Evolutionary conservation across 2,888 invertebrate genomes (phyloP), one percentile per base, ranked within the genome.

Genomic region (Micropterix aruncella): DNA sequence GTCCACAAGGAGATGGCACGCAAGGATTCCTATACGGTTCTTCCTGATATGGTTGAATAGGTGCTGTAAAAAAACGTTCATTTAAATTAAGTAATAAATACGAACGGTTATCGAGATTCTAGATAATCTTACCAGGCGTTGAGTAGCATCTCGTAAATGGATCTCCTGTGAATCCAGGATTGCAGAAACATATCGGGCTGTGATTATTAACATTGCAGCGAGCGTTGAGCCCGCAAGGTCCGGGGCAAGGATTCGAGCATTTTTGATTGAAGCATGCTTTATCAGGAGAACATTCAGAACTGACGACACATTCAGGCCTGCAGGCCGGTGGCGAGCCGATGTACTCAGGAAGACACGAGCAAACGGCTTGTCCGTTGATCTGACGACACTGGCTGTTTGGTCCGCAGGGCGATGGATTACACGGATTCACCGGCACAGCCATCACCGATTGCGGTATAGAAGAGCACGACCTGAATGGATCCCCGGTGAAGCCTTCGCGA

Each of bases 271-370:
- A 63, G 57, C 83, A 83, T 18, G 79, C 77, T 60, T 75, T 75
- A 47, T 76, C 72, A 27, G 69, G 60, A 2, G 76, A 57, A 56
- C 83, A 82, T 61, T 82, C 82, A 17, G 79, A 67, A 54, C 79
- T 82, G 14, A 79, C 73, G n/a, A 77, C 75, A 61, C 82, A 83
- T 61, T 81, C 80, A n/a, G 82, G 83, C 53, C 81, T 69, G 56
- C 83, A 83, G 53, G 75, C 74, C 46, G 81, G 81, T 41, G 84
- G 82, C 45, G 75, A 71, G 16, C 83, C 84, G 41, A 69, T 65
- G 53, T 77, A 83, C 47, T 74, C 75, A 9, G 79, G 76, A 47
- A 81, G 61, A 58, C 86, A 86, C 2, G 80, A 79, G 58, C 85
- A 85, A 27, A 79, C 76, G 44, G 79, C 79, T 62, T 77, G 73